Conservation (phyloP, 2,888 invertebrate species). For the Augochlorella aurata region DNA sequence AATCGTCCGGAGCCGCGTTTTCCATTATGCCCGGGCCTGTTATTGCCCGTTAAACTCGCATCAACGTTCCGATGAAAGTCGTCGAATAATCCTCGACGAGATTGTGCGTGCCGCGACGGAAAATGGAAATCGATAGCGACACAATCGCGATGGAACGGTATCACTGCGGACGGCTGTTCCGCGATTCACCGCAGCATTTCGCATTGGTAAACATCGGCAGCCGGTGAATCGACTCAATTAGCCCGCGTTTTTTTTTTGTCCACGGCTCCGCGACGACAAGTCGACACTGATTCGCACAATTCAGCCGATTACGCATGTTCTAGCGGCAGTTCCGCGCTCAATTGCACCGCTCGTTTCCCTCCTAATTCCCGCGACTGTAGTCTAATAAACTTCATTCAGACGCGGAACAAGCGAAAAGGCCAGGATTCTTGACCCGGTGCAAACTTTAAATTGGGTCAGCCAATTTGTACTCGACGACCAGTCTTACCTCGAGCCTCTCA, state of each 20-base stretch:
- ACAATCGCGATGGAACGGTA: conserved; percentile 36
- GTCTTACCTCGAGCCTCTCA: not conserved
- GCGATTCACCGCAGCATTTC: conserved; percentile 27
- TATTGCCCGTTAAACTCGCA: not conserved
- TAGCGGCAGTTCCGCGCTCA: not conserved
- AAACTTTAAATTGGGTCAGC: not conserved
- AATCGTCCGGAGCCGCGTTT: not conserved
- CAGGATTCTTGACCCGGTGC: not conserved
- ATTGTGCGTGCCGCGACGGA: conserved; percentile 6
- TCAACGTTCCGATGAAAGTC: conserved; percentile 2
- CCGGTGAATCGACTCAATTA: conserved; percentile 43
- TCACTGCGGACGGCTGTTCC: conserved; percentile 1
- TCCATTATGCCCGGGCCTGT: not conserved
- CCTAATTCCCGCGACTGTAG: not conserved
- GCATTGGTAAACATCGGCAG: conserved; percentile 36
- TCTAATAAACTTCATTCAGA: conserved; percentile 30
- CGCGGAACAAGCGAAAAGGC: not conserved
- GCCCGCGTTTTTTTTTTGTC: conserved; percentile 23
- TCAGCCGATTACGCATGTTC: conserved; percentile 14
- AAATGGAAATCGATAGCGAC: conserved; percentile 42
- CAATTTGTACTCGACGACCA: not conserved
- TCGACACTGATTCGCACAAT: conserved; percentile 30
- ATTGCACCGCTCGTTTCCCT: not conserved
- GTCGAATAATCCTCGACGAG: conserved; percentile 20
- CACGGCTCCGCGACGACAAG: conserved; percentile 18